Evolutionary conservation across 2,797 vertebrate genomes (phyloP), one percentile per base, ranked within the genome.

Genomic region (Xerus rutilus): DNA sequence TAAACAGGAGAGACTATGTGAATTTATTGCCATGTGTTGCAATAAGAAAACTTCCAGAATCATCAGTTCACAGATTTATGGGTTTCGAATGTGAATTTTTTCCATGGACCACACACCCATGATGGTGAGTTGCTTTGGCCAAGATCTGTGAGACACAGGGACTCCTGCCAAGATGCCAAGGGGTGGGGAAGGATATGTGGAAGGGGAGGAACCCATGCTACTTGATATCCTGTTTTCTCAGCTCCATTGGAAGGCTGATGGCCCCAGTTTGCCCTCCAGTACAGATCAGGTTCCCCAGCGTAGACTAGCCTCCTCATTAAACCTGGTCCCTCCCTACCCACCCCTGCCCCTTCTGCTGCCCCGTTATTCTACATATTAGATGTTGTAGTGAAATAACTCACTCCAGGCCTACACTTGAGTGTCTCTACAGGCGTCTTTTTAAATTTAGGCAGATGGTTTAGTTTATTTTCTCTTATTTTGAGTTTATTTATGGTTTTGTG

Each of bases 401-500:
- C 69, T 84, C 47, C 3, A 2, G 12, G 11, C 28, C 4, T 43
- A 47, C 78, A 83, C 79, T 4, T 13, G 25, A 92, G 28, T 1
- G 3, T 86, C 52, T 83, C 87, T 64, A 11, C 13, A 11, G 67
- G 52, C 32, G 8, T 89, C 67, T 88, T 95, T 96, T 72, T 74
- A 79, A 91, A 12, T 67, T 25, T 70, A 87, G 72, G 21, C 0
- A 69, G 69, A 77, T 87, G 62, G 25, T 77, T 97, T 95, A 76
- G 11, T 65, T 95, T 65, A 9, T 43, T 88, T 97, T 91, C 81
- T 86, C 72, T 82, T 93, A n/a, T 93, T 94, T 85, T 86, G 62
- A 89, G 30, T 87, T 95, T 65, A 54, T 97, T 98, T 52, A 95
- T 9, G n/a, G 85, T 83, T 94, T 95, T 76, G 62, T 93, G 79